Conservation (phyloP, 2,113 vertebrate genomes). For the Pleuronectes platessa region DNA sequence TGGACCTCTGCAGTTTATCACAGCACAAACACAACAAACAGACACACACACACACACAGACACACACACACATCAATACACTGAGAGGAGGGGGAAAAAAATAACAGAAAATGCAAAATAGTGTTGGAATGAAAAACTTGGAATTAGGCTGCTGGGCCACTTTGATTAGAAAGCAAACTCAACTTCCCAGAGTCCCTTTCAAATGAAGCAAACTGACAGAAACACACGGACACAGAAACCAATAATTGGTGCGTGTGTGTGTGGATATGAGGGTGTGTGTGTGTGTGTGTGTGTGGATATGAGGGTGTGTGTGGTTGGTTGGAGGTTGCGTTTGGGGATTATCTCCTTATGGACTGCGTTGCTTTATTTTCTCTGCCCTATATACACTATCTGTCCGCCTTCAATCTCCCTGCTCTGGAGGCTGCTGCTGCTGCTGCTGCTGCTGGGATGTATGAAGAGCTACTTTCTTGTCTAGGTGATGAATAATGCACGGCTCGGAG, state of each 20-base stretch:
- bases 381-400: slow-evolving; percentile 68
- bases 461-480: slow-evolving; percentile 82
- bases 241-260: slow-evolving; percentile 59
- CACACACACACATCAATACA: slow-evolving; percentile 26
- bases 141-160: slow-evolving; percentile 65
- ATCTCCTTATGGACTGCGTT: slow-evolving; percentile 54
- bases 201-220: slow-evolving; percentile 64
- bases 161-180: slow-evolving; percentile 62
- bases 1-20: slow-evolving; percentile 27
- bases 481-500: slow-evolving; percentile 84
- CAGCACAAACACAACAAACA: slow-evolving; percentile 24
- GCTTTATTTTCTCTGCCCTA: slow-evolving; percentile 77
- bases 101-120: slow-evolving; percentile 42
- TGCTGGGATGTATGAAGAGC: slow-evolving; percentile 73
- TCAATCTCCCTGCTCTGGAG: slow-evolving; percentile 64
- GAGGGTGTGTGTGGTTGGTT: slow-evolving; percentile 40
- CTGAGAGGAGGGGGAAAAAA: neutral
- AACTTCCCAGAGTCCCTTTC: slow-evolving; percentile 60
- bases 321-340: slow-evolving; percentile 63
- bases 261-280: slow-evolving; percentile 44
- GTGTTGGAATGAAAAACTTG: slow-evolving; percentile 25
- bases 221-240: slow-evolving; percentile 65
- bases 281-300: slow-evolving; percentile 43
- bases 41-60: slow-evolving; percentile 9
- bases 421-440: slow-evolving; percentile 56